A percentile compares a stretch with the other conserved stretches of the same genome.
phyloP scores from a whole-genome alignment of 2,888 invertebrate genomes.

The Eupeodes latifasciatus region DNA sequence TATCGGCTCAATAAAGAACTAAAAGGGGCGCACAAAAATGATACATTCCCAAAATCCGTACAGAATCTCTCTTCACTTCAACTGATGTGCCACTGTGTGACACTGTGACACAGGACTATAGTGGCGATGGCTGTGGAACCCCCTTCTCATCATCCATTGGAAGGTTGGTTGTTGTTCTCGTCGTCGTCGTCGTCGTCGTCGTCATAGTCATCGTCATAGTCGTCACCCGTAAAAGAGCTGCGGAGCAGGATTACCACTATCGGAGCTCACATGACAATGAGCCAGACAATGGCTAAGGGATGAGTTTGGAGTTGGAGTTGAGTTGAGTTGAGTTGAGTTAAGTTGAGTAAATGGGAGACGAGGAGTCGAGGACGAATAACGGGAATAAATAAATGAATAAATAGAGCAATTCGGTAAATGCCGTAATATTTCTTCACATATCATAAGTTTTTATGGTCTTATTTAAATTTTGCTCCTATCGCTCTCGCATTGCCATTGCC shows the following conservation, averaged over 20 bases:
- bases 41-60: slow-evolving; percentile 72
- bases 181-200: slow-evolving; percentile 35
- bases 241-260: slow-evolving; percentile 72
- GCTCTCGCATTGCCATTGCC: slow-evolving; percentile 56
- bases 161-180: slow-evolving; percentile 22
- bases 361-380: slow-evolving; percentile 59
- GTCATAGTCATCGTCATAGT: slow-evolving; percentile 29
- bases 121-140: background rate
- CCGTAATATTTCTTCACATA: slow-evolving; percentile 84
- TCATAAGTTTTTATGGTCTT: slow-evolving; percentile 84
- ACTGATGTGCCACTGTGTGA: slow-evolving; percentile 5
- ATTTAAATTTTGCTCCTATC: slow-evolving; percentile 78
- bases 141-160: background rate
- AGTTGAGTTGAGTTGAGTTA: too few species aligned
- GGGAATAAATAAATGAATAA: slow-evolving; percentile 77
- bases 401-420: slow-evolving; percentile 79
- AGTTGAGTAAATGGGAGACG: slow-evolving; percentile 23
- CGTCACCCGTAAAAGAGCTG: slow-evolving; percentile 48
- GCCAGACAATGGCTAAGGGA: slow-evolving; percentile 2
- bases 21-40: slow-evolving; percentile 73
- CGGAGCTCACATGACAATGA: slow-evolving; percentile 61
- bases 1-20: slow-evolving; percentile 75
- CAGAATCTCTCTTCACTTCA: slow-evolving; percentile 57
- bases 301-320: background rate
- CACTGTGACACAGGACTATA: background rate